Evolutionary conservation across 2,113 vertebrate genomes (phyloP), one percentile per base, ranked within the genome.

Genomic region (Natator depressus): DNA sequence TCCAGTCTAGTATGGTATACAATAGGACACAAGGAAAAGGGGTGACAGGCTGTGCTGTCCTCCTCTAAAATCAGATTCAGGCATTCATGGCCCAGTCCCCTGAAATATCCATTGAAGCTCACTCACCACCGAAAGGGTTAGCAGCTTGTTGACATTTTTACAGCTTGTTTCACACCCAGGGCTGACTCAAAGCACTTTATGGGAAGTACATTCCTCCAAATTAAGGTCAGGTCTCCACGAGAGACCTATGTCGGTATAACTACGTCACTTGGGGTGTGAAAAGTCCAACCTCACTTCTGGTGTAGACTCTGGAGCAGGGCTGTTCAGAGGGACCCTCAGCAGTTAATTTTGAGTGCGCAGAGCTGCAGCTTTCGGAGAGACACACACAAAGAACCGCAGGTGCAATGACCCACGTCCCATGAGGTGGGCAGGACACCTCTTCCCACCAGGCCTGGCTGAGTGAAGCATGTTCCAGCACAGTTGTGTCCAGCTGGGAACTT

Each of bases 1-100:
- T 2, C 24, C 38, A 19, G 12, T 51, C 10, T 57, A n/a, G 5
- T 0, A 42, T 10, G 29, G 0, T 2, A 5, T 6, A 17, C 3
- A 38, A 72, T 16, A 5, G 47, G 51, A 62, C 85, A 38, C 35
- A 8, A 7, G 47, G 76, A 69, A 85, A 65, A 38, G 3, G 25
- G 55, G 84, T 49, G 84, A 49, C 87, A 78, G 2, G 0, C 27
- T 12, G 29, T 8, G 8, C 47, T 51, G 5, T n/a, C 25, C 50
- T n/a, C 25, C 50, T 53, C 24, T 12, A 78, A 47, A 42, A 24
- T 8, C 47, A 53, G 16, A 69, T 24, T 38, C 29, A 0, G 10
- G 0, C 13, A 51, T 29, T 62, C 69, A 80, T 54, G 42, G 35
- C 0, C 0, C 42, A 91, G 20, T 47, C 3, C 80, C 84, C 80